A percentile compares a stretch with the other conserved stretches of the same genome.
Evolutionary conservation across 2,797 vertebrate genomes (phyloP).

Genomic region (Sebastolobus altivelis): DNA sequence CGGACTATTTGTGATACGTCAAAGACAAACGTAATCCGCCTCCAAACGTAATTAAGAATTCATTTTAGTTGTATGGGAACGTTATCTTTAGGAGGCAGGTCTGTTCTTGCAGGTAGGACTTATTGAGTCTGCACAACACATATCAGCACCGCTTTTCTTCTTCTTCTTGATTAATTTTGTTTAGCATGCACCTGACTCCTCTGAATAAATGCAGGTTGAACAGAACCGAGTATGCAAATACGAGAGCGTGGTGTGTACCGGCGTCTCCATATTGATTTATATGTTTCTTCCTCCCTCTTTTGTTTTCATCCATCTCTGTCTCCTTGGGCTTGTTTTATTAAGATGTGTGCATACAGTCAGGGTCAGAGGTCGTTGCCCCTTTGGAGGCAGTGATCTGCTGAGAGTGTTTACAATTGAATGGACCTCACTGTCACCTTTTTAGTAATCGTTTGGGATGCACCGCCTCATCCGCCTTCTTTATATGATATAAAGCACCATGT

Average conservation of each 20-base stretch:
- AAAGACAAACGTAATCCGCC: too few relatives aligned
- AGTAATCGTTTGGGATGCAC: conserved; percentile 21
- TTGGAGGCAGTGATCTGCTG: conserved; percentile 18
- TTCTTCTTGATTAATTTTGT: conserved; percentile 6
- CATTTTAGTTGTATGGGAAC: too few relatives aligned
- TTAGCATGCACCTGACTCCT: conserved; percentile 18
- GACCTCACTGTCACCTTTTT: conserved; percentile 27
- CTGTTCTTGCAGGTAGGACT: conserved; percentile 7
- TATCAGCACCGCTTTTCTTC: conserved; percentile 25
- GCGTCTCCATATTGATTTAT: conserved; percentile 15
- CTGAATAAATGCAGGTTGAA: conserved; percentile 33
- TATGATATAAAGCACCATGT: conserved; percentile 31
- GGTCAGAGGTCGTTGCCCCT: conserved; percentile 27
- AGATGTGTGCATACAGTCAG: conserved; percentile 18
- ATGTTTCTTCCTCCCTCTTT: conserved; percentile 24
- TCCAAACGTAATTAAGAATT: too few relatives aligned
- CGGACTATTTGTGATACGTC: too few relatives aligned
- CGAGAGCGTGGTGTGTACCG: not conserved
- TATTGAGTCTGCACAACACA: conserved; percentile 10
- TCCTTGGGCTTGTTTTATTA: conserved; percentile 14
- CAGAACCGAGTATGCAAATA: conserved; percentile 37
- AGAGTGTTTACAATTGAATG: conserved; percentile 28
- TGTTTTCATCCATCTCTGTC: conserved; percentile 12
- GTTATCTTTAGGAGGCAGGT: too few relatives aligned
- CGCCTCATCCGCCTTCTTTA: conserved; percentile 36